Evolutionary conservation across 2,888 invertebrate species (phyloP), one percentile per base, ranked within the genome.

Genomic region (Atrina japonica): DNA sequence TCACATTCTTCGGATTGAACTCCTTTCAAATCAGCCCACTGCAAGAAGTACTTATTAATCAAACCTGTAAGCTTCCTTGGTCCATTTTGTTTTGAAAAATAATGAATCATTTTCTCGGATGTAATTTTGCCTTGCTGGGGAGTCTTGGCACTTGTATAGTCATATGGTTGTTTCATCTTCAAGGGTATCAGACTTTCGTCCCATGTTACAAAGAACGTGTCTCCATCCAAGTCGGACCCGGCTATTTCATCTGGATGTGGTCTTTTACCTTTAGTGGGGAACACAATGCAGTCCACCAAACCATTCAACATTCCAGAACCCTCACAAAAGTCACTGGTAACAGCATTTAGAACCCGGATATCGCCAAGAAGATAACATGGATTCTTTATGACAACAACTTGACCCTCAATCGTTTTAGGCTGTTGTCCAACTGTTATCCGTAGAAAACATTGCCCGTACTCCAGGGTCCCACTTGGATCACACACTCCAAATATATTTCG

Each of bases 291-390:
- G 66, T 91, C 91, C 73, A 66, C 78, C 43, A 81, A 84, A 76
- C 78, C 86, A 50, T 78, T 56, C 76, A 90, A 66, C 70, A 75
- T 72, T 11, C 6, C 5, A 35, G 11, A 7, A 11, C 35, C 35
- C 11, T 35, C 35, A 35, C 35, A 35, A n/a, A n/a, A n/a, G 29
- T 77, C 69, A 1, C 76, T 73, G 61, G 82, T 74, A 16, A 88
- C 83, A 18, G 86, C 88, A 41, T 73, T 72, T 41, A 88, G 82
- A 35, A 83, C 84, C 7, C 91, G 83, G 0, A 91, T 83, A 66
- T 91, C 91, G 2, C 91, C 91, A 0, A 89, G 85, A 53, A 89
- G 89, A 68, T 89, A 88, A 67, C 91, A 91, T 5, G 91, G 91
- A 73, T 90, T 90, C 79, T 91, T 91, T 16, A 88, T 87, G 23